phyloP scores from a whole-genome alignment of 2,113 vertebrate species.

The Urocitellus parryii region DNA sequence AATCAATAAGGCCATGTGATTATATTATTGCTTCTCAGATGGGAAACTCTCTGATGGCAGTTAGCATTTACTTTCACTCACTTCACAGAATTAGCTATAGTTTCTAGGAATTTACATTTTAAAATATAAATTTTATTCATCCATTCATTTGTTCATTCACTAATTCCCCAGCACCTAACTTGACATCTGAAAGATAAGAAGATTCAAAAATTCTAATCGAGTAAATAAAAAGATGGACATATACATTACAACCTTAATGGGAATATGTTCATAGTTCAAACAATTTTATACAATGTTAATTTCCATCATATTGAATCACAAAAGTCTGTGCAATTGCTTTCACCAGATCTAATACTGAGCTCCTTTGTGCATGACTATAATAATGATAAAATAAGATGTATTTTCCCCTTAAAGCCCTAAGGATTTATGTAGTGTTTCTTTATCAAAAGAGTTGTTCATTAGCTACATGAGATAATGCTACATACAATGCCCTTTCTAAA shows the following conservation, averaged over 20 bases:
- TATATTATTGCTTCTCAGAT: neutral
- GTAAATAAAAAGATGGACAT: neutral
- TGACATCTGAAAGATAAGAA: neutral
- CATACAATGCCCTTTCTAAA: no score
- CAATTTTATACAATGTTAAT: neutral
- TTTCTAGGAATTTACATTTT: neutral
- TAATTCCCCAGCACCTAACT: neutral
- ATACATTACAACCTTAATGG: neutral
- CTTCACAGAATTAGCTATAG: no score
- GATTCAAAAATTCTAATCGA: neutral
- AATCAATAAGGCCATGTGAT: no score
- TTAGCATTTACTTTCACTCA: neutral
- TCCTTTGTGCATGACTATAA: neutral
- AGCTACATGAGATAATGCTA: neutral
- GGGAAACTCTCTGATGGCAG: neutral
- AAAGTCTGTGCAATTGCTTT: neutral
- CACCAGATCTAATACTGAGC: neutral
- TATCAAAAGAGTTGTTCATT: neutral
- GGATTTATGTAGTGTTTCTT: neutral
- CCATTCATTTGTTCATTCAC: no score
- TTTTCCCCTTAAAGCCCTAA: neutral
- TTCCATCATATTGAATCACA: neutral
- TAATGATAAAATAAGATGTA: neutral
- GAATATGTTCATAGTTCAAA: neutral
- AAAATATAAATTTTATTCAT: no score